Evolutionary conservation across 2,113 vertebrate genomes (phyloP), one percentile per base, ranked within the genome.

Genomic region (Pardalotus punctatus): DNA sequence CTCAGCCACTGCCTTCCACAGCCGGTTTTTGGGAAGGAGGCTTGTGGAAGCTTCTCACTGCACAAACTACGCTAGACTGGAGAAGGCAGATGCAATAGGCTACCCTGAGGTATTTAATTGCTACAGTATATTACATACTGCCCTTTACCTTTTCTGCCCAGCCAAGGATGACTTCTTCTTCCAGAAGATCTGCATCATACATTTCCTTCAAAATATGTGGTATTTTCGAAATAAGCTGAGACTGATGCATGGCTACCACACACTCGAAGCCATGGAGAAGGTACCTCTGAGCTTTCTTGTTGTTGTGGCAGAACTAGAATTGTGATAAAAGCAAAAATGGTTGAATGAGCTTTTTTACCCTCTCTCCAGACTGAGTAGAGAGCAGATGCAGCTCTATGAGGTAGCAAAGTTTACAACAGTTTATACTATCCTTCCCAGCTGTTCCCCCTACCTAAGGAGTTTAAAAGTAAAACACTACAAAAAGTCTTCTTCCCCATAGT

Each of bases 251-350:
- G 88, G 98, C 99, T 81, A 99, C 99, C 66, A 99, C 98, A 95
- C 99, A 99, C 97, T 99, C 99, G 21, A 99, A 98, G 11, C 99
- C 99, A 71, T 99, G 99, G 93, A 99, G 95, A 77, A 99, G 98
- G 93, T 99, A 99, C 95, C 99, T 98, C 93, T 99, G 99, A 94
- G 99, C 99, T 87, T 99, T 99, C 96, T 99, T 99, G 97, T 99
- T 99, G 97, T 99, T 99, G 98, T 99, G 98, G 97, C 99, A 99
- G 97, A 99, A 99, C 99, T 99, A 91, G 8, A 93, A 90, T 81
- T 9, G 79, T 10, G 10, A 66, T 6, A 38, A 64, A 82, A 92
- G 1, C 4, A 23, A 12, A 47, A 73, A 1, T 11, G 9, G 25
- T 3, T 25, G 2, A 29, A 6, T 94, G 50, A 91, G 4, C 7